Evolutionary conservation across 92 coral and sea anemone species (phyloP), one percentile per base, ranked within the genome.

Genomic region (Heliopora coerulea): DNA sequence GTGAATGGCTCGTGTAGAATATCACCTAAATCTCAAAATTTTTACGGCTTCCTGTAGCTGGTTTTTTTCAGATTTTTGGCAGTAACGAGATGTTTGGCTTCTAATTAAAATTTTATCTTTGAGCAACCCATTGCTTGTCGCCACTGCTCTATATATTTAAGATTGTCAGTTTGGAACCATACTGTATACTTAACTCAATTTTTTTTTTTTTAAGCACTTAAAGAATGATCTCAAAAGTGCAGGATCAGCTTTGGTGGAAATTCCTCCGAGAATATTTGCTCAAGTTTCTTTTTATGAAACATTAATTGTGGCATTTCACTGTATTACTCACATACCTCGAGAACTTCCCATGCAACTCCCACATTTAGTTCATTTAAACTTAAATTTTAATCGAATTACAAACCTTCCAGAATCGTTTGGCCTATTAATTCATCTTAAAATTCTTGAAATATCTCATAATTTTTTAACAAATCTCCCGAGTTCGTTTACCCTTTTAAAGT

Each of bases 351-450:
- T 91, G 29, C 87, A 83, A 65, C 82, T 92, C 6, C 97, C 97
- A n/a, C 97, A 92, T 66, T 79, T 92, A 30, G 85, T 82, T 23
- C 82, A 80, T 79, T 50, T 92, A 58, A 96, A 92, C 63, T 60
- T 92, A 59, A 92, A 96, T 78, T 87, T 87, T 69, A 92, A 92
- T 80, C 69, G 81, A 27, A 81, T 92, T 26, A 10, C 83, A 28
- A 77, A 49, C 64, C 79, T 92, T 57, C 96, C 97, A 19, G 97
- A 92, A 32, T 90, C 97, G 54, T 89, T 92, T 85, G 93, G 97
- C 31, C 85, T 87, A 44, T 73, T 92, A 44, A 85, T 87, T 58
- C 97, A 92, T 73, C 82, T 92, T 54, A 81, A 85, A 75, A 88
- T 96, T 18, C 83, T 92, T 54, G 75, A 85, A 23, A 69, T 92